phyloP scores from a whole-genome alignment of 2,888 invertebrate genomes.

The Coenonympha glycerion region DNA sequence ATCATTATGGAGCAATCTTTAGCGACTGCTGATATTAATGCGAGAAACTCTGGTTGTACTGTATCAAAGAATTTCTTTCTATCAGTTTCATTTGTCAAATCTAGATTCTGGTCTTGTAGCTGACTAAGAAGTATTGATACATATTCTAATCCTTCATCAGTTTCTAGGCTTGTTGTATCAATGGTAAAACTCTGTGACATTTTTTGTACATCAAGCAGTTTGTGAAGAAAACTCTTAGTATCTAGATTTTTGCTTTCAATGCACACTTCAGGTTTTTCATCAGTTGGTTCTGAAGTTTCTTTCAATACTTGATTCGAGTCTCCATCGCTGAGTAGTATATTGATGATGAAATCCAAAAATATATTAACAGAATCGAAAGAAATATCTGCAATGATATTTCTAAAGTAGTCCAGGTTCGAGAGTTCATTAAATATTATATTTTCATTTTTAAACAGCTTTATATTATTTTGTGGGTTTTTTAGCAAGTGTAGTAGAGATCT shows the following conservation, averaged over 20 bases:
- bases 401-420: constrained; percentile 32
- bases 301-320: constrained; percentile 22
- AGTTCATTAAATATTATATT: constrained; percentile 46
- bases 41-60: constrained; percentile 37
- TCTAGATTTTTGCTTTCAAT: constrained; percentile 30
- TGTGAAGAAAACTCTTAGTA: constrained; percentile 39
- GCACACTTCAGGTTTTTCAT: constrained; percentile 32
- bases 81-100: constrained; percentile 35
- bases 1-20: constrained; percentile 84
- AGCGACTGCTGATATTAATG: constrained; percentile 78
- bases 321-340: constrained; percentile 41
- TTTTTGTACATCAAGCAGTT: constrained; percentile 50
- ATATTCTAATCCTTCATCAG: constrained; percentile 39
- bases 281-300: constrained; percentile 22
- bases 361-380: constrained; percentile 38
- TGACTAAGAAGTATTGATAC: constrained; percentile 40
- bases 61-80: constrained; percentile 37
- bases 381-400: constrained; percentile 34
- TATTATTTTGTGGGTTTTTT: constrained; percentile 79
- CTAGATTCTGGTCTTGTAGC: constrained; percentile 35
- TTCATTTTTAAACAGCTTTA: constrained; percentile 75
- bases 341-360: constrained; percentile 52
- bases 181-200: constrained; percentile 36
- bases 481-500: constrained; percentile 67
- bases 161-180: constrained; percentile 11